These are phyloP conservation scores for Pseudobourletiella spinata DNA, from an alignment of 1,140 invertebrate genomes.

Conservation along the genomic window DNA sequence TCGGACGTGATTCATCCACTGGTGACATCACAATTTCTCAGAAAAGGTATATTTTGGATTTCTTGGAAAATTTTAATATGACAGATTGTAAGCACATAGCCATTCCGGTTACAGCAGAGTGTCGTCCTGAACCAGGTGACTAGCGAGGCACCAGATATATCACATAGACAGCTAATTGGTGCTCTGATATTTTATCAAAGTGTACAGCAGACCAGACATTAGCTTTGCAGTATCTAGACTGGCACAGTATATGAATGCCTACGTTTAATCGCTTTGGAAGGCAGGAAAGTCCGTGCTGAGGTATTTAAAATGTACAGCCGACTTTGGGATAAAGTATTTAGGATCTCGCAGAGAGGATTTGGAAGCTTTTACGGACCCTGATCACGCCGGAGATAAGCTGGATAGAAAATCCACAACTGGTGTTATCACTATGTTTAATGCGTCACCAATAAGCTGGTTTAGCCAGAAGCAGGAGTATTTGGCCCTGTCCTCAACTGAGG, in stretches of 20 bases:
- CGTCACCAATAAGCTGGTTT: constrained; percentile 9
- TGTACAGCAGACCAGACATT: constrained; percentile 23
- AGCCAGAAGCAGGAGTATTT: neutral
- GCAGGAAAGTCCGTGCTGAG: no score
- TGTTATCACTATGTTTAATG: constrained; percentile 35
- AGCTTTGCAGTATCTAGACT: constrained; percentile 40
- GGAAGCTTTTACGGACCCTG: constrained; percentile 37
- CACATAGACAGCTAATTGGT: constrained; percentile 36
- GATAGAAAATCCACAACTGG: constrained; percentile 37
- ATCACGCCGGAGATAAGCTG: constrained; percentile 33
- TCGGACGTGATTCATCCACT: no score
- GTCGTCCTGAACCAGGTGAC: constrained; percentile 14
- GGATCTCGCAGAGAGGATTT: no score
- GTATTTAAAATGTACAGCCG: no score
- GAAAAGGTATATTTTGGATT: constrained; percentile 37
- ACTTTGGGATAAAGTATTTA: no score
- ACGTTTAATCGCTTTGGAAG: no score
- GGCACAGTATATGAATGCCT: no score
- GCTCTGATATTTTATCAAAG: constrained; percentile 20
- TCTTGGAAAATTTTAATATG: constrained; percentile 38
- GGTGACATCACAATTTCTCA: constrained; percentile 13
- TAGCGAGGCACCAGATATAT: constrained; percentile 1
- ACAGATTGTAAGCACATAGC: constrained; percentile 34
- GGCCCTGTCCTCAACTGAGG: constrained; percentile 37
- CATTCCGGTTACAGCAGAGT: constrained; percentile 28